Evolutionary conservation across 2,113 vertebrate genomes (phyloP), one percentile per base, ranked within the genome.

Genomic region (Oreochromis niloticus): DNA sequence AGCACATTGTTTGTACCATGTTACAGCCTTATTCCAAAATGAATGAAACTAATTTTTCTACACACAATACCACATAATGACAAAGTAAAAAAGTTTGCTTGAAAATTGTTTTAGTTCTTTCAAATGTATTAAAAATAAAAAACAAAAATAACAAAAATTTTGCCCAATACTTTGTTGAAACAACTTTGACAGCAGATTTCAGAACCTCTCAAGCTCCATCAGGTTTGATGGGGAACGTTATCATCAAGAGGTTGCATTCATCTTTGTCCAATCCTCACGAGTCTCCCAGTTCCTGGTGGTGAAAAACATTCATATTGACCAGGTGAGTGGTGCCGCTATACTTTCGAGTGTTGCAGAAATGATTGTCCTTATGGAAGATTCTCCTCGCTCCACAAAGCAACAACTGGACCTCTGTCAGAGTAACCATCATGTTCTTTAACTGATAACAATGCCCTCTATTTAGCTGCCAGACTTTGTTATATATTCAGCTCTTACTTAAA

Each of bases 71-170:
- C 48, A 50, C 4, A 4, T 59, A 30, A 59, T 59, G 24, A 6
- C 56, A 3, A 59, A 59, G 7, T 6, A 59, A 30, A 59, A 57
- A 1, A 1, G 0, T 1, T 0, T 5, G 1, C 27, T 59, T 59
- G 13, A 59, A 3, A 59, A 57, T 3, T 16, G 3, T 30, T 59
- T 59, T 9, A 59, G 0, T 59, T 59, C 13, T 59, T 59, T 59
- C 0, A 59, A 59, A 59, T 59, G 13, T 59, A 59, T 16, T 59
- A 59, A 59, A 57, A 30, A 59, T 16, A 59, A 59, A 59, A 30
- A 30, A 59, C 0, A 59, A 59, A 5, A 59, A 16, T 30, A 9
- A 24, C 24, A 24, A 24, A 59, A 13, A 24, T 16, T 59, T 30
- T 59, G 56, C 56, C 56, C 56, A 59, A 30, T 16, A 59, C 27